phyloP scores from a whole-genome alignment of 2,888 invertebrate genomes.

The Ormyrus pomaceus region DNA sequence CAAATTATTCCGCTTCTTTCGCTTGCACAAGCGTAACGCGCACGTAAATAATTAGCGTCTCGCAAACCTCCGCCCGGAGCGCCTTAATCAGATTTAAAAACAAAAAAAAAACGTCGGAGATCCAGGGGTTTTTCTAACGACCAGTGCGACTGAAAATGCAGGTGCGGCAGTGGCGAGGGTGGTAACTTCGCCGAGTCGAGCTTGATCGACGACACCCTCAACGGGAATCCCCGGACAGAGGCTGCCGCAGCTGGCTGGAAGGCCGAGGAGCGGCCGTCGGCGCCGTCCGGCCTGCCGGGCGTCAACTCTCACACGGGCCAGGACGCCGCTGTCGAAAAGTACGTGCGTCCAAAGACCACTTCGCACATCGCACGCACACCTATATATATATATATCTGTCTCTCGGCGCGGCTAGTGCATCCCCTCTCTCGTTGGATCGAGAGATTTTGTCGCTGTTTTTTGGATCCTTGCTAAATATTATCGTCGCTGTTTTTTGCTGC shows the following conservation, averaged over 20 bases:
- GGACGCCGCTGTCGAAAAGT: conserved; percentile 27
- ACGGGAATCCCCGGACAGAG: conserved; percentile 70
- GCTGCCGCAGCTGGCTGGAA: neutral
- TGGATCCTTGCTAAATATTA: too few species aligned
- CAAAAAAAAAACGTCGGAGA: neutral
- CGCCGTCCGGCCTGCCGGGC: neutral
- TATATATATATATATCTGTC: neutral
- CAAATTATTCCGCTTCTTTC: too few species aligned
- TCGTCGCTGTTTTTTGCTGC: too few species aligned
- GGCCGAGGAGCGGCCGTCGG: neutral
- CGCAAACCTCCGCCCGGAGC: too few species aligned
- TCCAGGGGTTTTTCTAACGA: conserved; percentile 12
- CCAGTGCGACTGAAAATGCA: conserved; percentile 59
- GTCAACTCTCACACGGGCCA: neutral
- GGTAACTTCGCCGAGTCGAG: conserved; percentile 68
- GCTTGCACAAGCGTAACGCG: too few species aligned
- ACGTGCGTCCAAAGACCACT: conserved; percentile 13
- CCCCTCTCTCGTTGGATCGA: too few species aligned
- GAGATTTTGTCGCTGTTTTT: too few species aligned
- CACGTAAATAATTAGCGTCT: too few species aligned
- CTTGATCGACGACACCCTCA: conserved; percentile 74
- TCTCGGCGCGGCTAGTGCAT: too few species aligned
- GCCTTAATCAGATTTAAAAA: neutral
- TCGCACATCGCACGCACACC: neutral
- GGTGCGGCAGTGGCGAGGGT: conserved; percentile 73